A percentile compares a stretch with the other conserved stretches of the same genome.
These are phyloP conservation scores for Drosophila murphyi DNA, from an alignment of 1,140 invertebrate genomes.

Conservation along the genomic window DNA sequence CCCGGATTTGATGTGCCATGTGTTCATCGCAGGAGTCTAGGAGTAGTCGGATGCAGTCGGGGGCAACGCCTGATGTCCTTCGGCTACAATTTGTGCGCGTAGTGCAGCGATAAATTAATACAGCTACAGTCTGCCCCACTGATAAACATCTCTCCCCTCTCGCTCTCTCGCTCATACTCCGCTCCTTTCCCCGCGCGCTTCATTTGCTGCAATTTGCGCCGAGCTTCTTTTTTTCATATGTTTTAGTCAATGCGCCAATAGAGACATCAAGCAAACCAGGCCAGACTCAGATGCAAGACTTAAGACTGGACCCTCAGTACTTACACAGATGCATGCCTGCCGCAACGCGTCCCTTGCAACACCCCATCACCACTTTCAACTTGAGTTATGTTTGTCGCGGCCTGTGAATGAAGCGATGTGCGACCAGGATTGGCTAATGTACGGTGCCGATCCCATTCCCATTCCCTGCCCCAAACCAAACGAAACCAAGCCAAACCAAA, in stretches of 20 bases:
- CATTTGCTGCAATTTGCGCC: slow-evolving; percentile 43
- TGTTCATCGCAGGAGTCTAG: slow-evolving; percentile 29
- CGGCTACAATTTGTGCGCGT: slow-evolving; percentile 80
- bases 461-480: not conserved
- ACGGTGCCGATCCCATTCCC: slow-evolving; percentile 31
- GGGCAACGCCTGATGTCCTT: slow-evolving; percentile 53
- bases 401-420: slow-evolving; percentile 80
- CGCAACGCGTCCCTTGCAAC: not conserved
- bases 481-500: slow-evolving; percentile 2
- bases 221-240: slow-evolving; percentile 38
- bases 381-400: slow-evolving; percentile 76
- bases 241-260: slow-evolving; percentile 67
- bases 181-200: not conserved
- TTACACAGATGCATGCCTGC: not conserved
- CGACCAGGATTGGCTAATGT: slow-evolving; percentile 80
- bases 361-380: slow-evolving; percentile 21
- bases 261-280: slow-evolving; percentile 74
- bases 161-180: too few relatives aligned
- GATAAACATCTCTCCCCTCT: slow-evolving; percentile 54
- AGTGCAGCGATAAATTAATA: slow-evolving; percentile 81
- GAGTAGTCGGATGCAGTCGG: slow-evolving; percentile 15
- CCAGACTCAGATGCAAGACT: slow-evolving; percentile 13
- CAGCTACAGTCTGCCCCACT: slow-evolving; percentile 33
- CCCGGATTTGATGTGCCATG: slow-evolving; percentile 57
- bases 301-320: not conserved